Evolutionary conservation across 2,113 vertebrate genomes (phyloP).

Genomic region (Odontesthes bonariensis): DNA sequence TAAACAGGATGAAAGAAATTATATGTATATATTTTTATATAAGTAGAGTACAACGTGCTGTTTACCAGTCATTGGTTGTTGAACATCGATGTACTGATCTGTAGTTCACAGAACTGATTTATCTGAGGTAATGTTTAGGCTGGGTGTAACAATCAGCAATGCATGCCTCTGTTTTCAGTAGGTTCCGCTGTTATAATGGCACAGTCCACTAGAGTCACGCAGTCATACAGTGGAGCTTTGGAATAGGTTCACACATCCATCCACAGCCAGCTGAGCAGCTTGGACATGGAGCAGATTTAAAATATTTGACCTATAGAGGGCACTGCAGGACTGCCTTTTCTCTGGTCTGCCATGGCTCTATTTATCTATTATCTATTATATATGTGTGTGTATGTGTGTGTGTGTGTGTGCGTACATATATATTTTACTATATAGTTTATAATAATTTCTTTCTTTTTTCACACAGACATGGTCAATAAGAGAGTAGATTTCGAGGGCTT

Average conservation of each 20-base stretch:
- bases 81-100: neutral
- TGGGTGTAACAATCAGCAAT: neutral
- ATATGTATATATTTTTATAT: too few relatives aligned
- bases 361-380: too few relatives aligned
- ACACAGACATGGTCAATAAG: constrained; percentile 91
- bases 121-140: neutral
- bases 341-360: too few relatives aligned
- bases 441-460: neutral
- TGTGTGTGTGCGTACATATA: too few relatives aligned
- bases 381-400: too few relatives aligned
- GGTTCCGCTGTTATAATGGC: neutral
- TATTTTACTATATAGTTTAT: neutral
- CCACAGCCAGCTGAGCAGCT: too few relatives aligned
- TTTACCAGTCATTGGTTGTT: neutral
- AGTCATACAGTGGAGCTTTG: neutral
- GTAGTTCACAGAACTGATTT: neutral
- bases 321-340: neutral
- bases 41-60: neutral
- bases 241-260: too few relatives aligned
- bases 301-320: neutral
- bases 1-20: too few relatives aligned
- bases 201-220: neutral
- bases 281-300: neutral
- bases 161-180: neutral
- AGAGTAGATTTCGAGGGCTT: constrained; percentile 96